Conservation (phyloP, 2,113 vertebrate genomes). For the Perca fluviatilis region DNA sequence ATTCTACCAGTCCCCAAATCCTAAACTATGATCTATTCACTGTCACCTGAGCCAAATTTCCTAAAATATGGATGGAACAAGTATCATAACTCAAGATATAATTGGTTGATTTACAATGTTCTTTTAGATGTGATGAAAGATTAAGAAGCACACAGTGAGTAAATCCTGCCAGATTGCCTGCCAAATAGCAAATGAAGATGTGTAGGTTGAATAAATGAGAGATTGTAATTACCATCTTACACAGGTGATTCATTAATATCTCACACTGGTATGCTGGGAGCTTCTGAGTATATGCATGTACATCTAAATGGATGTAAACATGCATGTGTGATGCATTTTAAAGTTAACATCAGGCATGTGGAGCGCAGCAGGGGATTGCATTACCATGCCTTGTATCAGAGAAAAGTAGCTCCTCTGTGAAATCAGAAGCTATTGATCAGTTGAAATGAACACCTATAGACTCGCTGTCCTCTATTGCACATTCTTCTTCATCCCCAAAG, state of each 20-base stretch:
- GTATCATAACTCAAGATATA: not conserved
- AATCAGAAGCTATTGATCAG: slow-evolving; percentile 12
- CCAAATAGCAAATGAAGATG: slow-evolving; percentile 2
- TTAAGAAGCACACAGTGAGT: slow-evolving; percentile 1
- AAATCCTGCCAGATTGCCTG: not conserved
- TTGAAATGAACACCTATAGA: not conserved
- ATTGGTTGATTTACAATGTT: not conserved
- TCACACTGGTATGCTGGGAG: not conserved
- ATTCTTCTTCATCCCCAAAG: not conserved
- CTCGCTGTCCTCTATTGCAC: not conserved
- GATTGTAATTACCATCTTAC: slow-evolving; percentile 5
- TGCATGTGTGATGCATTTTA: not conserved
- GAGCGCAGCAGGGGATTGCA: slow-evolving; percentile 3
- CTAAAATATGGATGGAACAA: not conserved
- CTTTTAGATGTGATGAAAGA: not conserved
- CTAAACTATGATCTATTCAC: not conserved
- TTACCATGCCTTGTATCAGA: not conserved
- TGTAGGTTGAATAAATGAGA: not conserved
- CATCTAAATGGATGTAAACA: too few species aligned
- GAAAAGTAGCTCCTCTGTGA: not conserved
- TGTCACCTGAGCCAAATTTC: not conserved
- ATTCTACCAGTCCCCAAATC: not conserved
- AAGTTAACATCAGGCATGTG: not conserved
- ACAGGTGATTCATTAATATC: slow-evolving; percentile 29
- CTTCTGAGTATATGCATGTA: slow-evolving; percentile 3